A percentile compares a stretch with the other conserved stretches of the same genome.
Conservation (phyloP, 2,888 invertebrate species). For the Xylophagus ater region DNA sequence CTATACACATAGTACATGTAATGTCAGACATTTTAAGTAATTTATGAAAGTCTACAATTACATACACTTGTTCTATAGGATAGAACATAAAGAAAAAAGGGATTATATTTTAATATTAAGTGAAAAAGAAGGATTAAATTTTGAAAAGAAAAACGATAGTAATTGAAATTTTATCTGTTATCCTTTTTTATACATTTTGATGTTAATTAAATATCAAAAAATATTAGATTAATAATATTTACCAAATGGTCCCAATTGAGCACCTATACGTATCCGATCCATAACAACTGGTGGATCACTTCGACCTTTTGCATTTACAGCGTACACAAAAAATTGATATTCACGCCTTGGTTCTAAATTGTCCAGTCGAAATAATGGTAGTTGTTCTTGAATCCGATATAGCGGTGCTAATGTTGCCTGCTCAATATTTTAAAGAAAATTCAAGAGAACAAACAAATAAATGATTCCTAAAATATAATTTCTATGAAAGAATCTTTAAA, state of each 20-base stretch:
- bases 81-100: no score
- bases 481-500: no score
- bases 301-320: slow-evolving; percentile 69
- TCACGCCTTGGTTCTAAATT: slow-evolving; percentile 63
- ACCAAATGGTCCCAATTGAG: slow-evolving; percentile 40
- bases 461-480: no score
- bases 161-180: no score
- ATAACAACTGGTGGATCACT: slow-evolving; percentile 64
- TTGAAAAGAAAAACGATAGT: no score
- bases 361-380: slow-evolving; percentile 60
- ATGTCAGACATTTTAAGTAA: slow-evolving; percentile 8
- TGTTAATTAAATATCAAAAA: no score
- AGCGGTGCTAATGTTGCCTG: slow-evolving; percentile 47
- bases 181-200: no score
- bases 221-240: no score
- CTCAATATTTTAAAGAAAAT: not conserved
- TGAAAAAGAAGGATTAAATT: no score
- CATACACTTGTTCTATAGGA: not conserved
- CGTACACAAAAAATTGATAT: slow-evolving; percentile 70
- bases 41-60: slow-evolving; percentile 12
- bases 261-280: slow-evolving; percentile 40
- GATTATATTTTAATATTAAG: no score
- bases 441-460: no score
- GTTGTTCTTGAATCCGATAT: slow-evolving; percentile 50
- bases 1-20: slow-evolving; percentile 4